A percentile compares a stretch with the other conserved stretches of the same genome.
These are phyloP conservation scores for Pyrochroa serraticornis DNA, from an alignment of 2,888 invertebrate genomes.

Conservation along the genomic window DNA sequence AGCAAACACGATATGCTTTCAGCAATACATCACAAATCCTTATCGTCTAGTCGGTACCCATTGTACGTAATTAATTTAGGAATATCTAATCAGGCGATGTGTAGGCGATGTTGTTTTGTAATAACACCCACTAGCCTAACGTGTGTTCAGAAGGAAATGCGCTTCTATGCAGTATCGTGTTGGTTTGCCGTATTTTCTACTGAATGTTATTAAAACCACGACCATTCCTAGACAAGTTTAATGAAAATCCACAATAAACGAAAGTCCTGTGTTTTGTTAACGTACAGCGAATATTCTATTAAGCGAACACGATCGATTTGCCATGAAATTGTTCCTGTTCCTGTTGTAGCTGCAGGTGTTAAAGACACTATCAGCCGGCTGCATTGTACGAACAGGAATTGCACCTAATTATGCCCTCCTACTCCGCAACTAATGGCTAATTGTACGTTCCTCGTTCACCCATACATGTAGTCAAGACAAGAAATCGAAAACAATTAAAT, in stretches of 20 bases:
- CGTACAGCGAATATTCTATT: constrained; percentile 4
- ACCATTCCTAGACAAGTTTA: constrained; percentile 4
- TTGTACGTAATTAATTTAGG: constrained; percentile 30
- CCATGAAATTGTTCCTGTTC: constrained; percentile 15
- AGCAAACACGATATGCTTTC: not conserved
- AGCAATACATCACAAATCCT: constrained; percentile 26
- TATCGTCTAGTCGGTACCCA: constrained; percentile 23
- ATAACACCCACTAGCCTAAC: constrained; percentile 17
- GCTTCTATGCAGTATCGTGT: constrained; percentile 1
- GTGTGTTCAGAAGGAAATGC: not conserved
- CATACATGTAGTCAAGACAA: no score
- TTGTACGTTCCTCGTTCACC: no score
- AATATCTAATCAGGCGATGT: constrained; percentile 31
- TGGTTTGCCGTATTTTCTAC: constrained; percentile 2
- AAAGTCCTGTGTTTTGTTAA: constrained; percentile 6
- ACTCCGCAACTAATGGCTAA: no score
- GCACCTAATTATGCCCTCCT: not conserved
- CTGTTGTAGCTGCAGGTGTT: constrained; percentile 13
- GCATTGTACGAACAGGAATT: constrained; percentile 8
- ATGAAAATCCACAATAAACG: constrained; percentile 18
- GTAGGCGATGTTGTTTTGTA: constrained; percentile 26
- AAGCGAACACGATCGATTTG: constrained; percentile 15
- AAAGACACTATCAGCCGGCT: constrained; percentile 3
- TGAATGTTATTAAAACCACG: constrained; percentile 19
- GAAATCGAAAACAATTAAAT: no score